Conservation (phyloP, 1,140 invertebrate genomes). For the Heliothis virescens region DNA sequence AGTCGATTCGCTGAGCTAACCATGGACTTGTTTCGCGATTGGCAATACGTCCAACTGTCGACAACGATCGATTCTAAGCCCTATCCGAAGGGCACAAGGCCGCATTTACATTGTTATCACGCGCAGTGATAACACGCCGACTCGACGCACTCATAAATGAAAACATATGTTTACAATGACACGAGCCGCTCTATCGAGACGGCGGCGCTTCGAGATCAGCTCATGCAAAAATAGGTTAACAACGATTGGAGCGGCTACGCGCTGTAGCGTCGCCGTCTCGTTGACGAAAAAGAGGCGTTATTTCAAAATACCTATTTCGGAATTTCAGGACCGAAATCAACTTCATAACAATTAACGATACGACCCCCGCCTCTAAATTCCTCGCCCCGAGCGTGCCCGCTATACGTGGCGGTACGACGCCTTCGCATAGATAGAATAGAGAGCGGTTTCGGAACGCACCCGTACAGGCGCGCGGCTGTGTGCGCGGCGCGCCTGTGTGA, state of each 20-base stretch:
- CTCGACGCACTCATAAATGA: slow-evolving; percentile 51
- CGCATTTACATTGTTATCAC: slow-evolving; percentile 76
- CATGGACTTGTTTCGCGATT: slow-evolving; percentile 73
- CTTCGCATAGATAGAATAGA: slow-evolving; percentile 86
- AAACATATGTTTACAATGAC: slow-evolving; percentile 61
- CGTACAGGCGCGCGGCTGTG: slow-evolving; percentile 69
- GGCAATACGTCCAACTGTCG: slow-evolving; percentile 52
- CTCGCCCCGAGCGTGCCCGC: slow-evolving; percentile 84
- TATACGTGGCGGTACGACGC: slow-evolving; percentile 85
- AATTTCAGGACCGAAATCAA: slow-evolving; percentile 86
- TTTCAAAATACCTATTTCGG: slow-evolving; percentile 85
- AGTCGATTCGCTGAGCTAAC: slow-evolving; percentile 66
- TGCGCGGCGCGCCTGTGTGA: slow-evolving; percentile 62
- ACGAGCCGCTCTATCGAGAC: slow-evolving; percentile 25
- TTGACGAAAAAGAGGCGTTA: slow-evolving; percentile 80
- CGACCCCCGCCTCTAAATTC: slow-evolving; percentile 86
- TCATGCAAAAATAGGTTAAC: slow-evolving; percentile 53
- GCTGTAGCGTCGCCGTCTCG: slow-evolving; percentile 52
- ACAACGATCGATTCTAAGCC: slow-evolving; percentile 59
- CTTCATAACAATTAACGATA: slow-evolving; percentile 86
- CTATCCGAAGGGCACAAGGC: slow-evolving; percentile 53
- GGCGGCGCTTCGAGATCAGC: slow-evolving; percentile 52
- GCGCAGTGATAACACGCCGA: slow-evolving; percentile 70
- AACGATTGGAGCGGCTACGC: slow-evolving; percentile 44
- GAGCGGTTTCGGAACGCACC: slow-evolving; percentile 85